Base-by-base conservation (phyloP, 2,797 vertebrate species). In the Myotis daubentonii region DNA sequence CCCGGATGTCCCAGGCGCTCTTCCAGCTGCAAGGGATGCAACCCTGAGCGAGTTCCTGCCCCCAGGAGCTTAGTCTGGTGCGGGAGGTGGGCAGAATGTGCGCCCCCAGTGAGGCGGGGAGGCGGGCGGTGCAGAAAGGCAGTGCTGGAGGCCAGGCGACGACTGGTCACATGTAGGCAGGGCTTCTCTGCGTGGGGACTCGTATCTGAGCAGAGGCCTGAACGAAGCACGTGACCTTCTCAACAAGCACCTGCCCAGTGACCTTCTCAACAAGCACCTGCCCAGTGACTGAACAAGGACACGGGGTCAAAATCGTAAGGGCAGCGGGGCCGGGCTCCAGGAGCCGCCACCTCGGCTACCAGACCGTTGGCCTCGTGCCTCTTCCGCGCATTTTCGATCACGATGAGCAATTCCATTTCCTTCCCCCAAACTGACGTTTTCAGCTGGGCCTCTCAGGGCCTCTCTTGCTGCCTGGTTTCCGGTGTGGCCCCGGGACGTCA, bases 291-390 rank as follows among this genome's bases (percentile, higher is more conserved):
- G 41, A 19, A 60, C 23, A 13, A 60, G 70, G 84, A 17, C 30
- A 1, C 3, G n/a, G n/a, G 47, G 25, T 57, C 88, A 5, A 15
- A 2, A 1, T 0, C 12, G 6, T 7, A 30, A 6, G 5, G 23
- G 12, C 47, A 38, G 72, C 0, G 3, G 57, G 33, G 38, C 47
- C 23, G 0, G 41, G 47, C 28, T 33, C 68, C 19, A 4, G 5
- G 23, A 3, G 47, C 38, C n/a, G 12, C 41, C 41, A 22, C 1
- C 20, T 17, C 8, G 2, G 53, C 66, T 2, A 12, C 62, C 44
- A 0, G 7, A 0, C 8, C 3, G 72, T 11, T 11, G 25, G 49
- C 66, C 47, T 38, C 8, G 0, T 8, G 47, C 12, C 49, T 60
- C 30, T 55, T 41, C 66, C 38, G 38, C 28, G 8, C 30, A 60